Conservation (phyloP, 1,140 invertebrate genomes). For the Drosophila kikkawai region DNA sequence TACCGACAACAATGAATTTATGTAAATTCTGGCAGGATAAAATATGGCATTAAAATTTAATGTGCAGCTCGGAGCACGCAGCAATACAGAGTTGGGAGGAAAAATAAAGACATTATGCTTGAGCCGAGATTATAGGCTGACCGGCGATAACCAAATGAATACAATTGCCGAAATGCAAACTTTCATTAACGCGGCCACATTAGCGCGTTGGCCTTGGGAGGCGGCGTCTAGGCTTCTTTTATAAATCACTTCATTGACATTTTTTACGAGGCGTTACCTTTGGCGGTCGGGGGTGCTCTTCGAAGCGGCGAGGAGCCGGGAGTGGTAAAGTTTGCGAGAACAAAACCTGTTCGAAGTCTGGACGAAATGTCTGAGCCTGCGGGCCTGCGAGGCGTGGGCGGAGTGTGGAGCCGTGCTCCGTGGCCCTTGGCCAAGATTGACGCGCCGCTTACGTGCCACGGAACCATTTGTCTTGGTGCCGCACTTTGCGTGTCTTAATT, state of each 20-base stretch:
- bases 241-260: conserved; percentile 82
- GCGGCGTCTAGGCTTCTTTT: conserved; percentile 25
- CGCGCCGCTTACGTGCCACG: conserved; percentile 70
- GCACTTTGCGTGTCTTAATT: conserved; percentile 82
- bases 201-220: conserved; percentile 56
- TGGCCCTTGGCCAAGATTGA: conserved; percentile 57
- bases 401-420: not conserved
- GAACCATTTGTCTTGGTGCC: conserved; percentile 75
- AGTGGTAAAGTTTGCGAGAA: conserved; percentile 40
- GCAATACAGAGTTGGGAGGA: conserved; percentile 6
- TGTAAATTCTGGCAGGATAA: conserved; percentile 76
- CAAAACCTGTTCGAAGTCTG: conserved; percentile 43
- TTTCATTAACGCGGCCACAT: conserved; percentile 61
- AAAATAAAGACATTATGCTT: conserved; percentile 68
- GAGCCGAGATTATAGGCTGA: conserved; percentile 64
- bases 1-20: conserved; percentile 67
- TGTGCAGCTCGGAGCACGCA: conserved; percentile 69
- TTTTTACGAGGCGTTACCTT: conserved; percentile 74
- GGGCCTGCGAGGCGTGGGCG: conserved; percentile 2
- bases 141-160: conserved; percentile 26
- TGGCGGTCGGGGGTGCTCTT: not conserved
- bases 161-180: conserved; percentile 24
- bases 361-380: conserved; percentile 49
- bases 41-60: conserved; percentile 83
- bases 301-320: not conserved